Evolutionary conservation across 2,888 invertebrate genomes (phyloP), one percentile per base, ranked within the genome.

Genomic region (Apodemia mormo): DNA sequence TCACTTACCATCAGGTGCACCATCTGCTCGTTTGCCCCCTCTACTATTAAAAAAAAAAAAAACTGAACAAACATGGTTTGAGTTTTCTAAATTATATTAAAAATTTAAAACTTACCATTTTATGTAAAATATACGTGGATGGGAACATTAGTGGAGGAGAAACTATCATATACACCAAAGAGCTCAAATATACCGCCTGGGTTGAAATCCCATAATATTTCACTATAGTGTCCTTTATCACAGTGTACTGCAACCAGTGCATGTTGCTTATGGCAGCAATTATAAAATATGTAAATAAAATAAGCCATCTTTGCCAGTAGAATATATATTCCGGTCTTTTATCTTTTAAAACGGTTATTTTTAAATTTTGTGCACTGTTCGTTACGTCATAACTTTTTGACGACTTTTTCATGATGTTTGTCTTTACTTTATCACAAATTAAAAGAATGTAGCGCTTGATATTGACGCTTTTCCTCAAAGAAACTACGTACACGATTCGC

Each of bases 201-300:
- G 33, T 12, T n/a, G 61, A 29, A n/a, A 49, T 45, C 14, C 68
- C 68, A 10, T 68, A 68, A 33, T 68, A 68, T 33, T 49, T 33
- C 33, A 68, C 68, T 45, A 68, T 68, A 30, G 43, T 45, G 45
- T 68, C 64, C 61, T 68, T 64, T 40, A 68, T 68, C 22, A 68
- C 64, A 8, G 61, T 33, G 30, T 64, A 68, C 68, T 68, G 68
- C 33, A 68, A n/a, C 68, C 68, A 68, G 45, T 61, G 64, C 30
- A 68, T 45, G 43, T 64, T 61, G 30, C 49, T 61, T 8, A 49
- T 14, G 30, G 68, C 45, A 0, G 68, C 58, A 30, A 5, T 9
- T 30, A 58, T 10, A 12, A 30, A 29, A 9, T 58, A 58, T 1
- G 58, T 9, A 7, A 30, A 30, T 12, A 58, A 29, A 29, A 29